Percentiles rank a stretch among this genome's conserved stretches.
Conservation (phyloP, 2,113 vertebrate genomes). For the Prionailurus viverrinus region DNA sequence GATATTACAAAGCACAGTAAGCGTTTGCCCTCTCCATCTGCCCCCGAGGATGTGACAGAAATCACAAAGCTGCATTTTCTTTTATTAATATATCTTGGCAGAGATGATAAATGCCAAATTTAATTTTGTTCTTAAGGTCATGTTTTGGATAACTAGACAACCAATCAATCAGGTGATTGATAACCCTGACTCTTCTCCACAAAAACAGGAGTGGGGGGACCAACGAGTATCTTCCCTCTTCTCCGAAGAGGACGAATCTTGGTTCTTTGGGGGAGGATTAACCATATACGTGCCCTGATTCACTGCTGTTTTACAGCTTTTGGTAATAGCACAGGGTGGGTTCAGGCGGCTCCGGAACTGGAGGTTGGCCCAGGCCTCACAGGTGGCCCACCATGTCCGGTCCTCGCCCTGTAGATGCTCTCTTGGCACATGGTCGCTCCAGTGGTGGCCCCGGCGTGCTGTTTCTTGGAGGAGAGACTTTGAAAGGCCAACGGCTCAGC, state of each 20-base stretch:
- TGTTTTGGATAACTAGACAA: constrained; percentile 82
- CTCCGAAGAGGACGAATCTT: neutral
- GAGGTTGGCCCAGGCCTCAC: neutral
- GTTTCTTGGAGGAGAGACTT: neutral
- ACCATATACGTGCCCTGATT: neutral
- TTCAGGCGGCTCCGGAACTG: neutral
- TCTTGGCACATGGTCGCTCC: neutral
- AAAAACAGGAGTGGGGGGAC: constrained; percentile 25
- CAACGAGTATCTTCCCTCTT: neutral
- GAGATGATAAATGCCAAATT: constrained; percentile 76
- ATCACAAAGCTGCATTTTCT: constrained; percentile 45
- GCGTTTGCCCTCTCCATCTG: neutral
- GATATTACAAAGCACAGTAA: constrained; percentile 79
- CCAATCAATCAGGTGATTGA: constrained; percentile 79
- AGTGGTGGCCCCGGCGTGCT: rapidly evolving
- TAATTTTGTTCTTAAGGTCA: constrained; percentile 82
- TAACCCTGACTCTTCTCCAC: constrained; percentile 51
- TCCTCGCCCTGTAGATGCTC: neutral
- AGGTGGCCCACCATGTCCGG: rapidly evolving
- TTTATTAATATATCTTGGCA: constrained; percentile 70
- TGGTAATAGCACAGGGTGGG: neutral
- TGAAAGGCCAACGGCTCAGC: neutral
- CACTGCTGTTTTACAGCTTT: neutral
- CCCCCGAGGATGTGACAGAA: constrained; percentile 28
- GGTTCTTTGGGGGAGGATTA: neutral